Evolutionary conservation across 2,888 invertebrate genomes (phyloP).

Genomic region (Himalopsyche japonica): DNA sequence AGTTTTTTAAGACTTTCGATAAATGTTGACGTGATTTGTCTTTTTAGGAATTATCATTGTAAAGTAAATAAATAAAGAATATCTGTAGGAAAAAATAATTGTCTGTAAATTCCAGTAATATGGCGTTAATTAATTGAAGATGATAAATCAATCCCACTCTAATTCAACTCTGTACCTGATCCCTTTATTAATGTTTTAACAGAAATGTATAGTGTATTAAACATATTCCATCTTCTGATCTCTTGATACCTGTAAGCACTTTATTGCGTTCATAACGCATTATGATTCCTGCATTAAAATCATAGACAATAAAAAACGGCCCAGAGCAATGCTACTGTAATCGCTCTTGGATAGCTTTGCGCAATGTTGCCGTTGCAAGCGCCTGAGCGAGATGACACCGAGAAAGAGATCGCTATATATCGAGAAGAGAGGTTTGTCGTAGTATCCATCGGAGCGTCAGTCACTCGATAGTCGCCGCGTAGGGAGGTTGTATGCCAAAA

Average conservation of each 20-base stretch:
- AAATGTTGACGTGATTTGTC: no score
- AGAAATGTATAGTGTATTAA: no score
- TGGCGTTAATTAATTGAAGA: no score
- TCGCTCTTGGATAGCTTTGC: constrained; percentile 6
- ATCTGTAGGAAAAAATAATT: no score
- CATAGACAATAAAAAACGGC: constrained; percentile 23
- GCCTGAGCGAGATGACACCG: background rate
- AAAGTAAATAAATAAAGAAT: no score
- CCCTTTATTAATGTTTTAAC: no score
- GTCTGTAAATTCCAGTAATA: no score
- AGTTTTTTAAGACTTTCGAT: no score
- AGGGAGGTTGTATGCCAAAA: constrained; percentile 14
- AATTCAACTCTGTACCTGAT: no score
- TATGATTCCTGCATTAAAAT: constrained; percentile 36
- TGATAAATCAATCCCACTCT: no score
- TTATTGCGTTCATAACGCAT: constrained; percentile 14
- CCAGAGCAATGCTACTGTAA: constrained; percentile 21
- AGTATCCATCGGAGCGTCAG: constrained; percentile 30
- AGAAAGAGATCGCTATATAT: constrained; percentile 2
- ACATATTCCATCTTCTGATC: background rate
- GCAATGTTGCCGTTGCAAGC: background rate
- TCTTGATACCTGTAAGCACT: background rate
- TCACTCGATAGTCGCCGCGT: constrained; percentile 20
- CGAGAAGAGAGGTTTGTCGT: constrained; percentile 17
- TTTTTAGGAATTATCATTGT: no score